Evolutionary conservation across 1,140 invertebrate species (phyloP), one percentile per base, ranked within the genome.

Genomic region (Wasmannia auropunctata): DNA sequence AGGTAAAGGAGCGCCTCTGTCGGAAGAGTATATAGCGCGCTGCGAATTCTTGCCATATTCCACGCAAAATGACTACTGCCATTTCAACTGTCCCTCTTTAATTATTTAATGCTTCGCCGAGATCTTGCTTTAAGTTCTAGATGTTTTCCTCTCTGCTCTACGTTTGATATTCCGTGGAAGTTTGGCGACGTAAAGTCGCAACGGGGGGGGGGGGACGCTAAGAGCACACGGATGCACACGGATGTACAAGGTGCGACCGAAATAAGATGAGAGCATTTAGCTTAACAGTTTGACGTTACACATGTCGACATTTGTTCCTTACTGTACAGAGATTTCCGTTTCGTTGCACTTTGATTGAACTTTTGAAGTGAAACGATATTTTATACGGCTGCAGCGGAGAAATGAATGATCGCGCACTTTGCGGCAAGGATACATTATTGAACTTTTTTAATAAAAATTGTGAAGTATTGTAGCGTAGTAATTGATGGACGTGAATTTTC

Each of bases 21-120:
- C 46, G 58, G 62, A 76, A 51, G 86, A 85, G 69, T 58, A 69
- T 46, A 37, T 85, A 74, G 37, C 43, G 69, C 58, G 54, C 54
- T 56, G 22, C 65, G 70, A 85, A 87, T 87, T 87, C 86, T 88
- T 58, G 62, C 43, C 72, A 49, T 85, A 65, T 67, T 56, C 43
- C 3, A 19, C 19, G 37, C 40, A 83, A 74, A 56, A 56, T 28
- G 70, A 60, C 79, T 70, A 37, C 79, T 74, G 79, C 67, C 79
- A 31, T 83, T 83, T 83, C 67, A 72, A 34, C 79, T 74, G 67
- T 37, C 67, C 37, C 51, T n/a, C 37, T 54, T 83, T 83, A 83
- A 83, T 83, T 83, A 83, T 83, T 83, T 54, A 83, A 16, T 34
- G 28, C 14, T 19, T 74, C 16, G 40, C 67, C 6, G 79, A 83